Conservation (phyloP, 2,797 vertebrate genomes). For the Taenioides sp. region DNA sequence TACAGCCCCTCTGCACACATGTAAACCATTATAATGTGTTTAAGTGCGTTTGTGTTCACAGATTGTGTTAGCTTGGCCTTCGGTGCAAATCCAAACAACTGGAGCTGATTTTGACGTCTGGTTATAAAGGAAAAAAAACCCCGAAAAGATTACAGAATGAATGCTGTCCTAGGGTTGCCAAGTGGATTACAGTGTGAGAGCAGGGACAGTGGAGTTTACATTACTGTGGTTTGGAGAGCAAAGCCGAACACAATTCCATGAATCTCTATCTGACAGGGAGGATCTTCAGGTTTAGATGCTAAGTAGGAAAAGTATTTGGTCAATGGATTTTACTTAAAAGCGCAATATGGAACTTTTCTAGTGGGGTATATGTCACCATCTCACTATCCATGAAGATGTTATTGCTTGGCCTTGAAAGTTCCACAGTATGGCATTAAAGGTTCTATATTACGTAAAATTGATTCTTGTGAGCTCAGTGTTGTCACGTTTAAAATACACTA, state of each 20-base stretch:
- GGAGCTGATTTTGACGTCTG: conserved; percentile 51
- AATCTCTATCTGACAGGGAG: background rate
- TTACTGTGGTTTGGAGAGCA: conserved; percentile 10
- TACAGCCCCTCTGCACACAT: conserved; percentile 52
- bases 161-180: conserved; percentile 25
- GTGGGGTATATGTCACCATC: no score
- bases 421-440: no score
- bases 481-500: no score
- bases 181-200: conserved; percentile 23
- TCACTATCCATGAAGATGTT: no score
- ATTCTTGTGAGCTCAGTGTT: no score
- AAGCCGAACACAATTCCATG: background rate
- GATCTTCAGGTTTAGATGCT: background rate
- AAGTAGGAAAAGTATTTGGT: background rate
- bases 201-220: background rate
- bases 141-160: conserved; percentile 19
- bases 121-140: conserved; percentile 16
- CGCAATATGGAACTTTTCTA: background rate
- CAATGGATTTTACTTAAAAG: background rate
- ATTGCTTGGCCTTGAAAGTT: no score
- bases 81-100: conserved; percentile 50
- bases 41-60: conserved; percentile 23
- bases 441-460: no score
- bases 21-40: conserved; percentile 61
- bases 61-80: conserved; percentile 45